Evolutionary conservation across 2,113 vertebrate genomes (phyloP).

Genomic region (Tyrannus savana): DNA sequence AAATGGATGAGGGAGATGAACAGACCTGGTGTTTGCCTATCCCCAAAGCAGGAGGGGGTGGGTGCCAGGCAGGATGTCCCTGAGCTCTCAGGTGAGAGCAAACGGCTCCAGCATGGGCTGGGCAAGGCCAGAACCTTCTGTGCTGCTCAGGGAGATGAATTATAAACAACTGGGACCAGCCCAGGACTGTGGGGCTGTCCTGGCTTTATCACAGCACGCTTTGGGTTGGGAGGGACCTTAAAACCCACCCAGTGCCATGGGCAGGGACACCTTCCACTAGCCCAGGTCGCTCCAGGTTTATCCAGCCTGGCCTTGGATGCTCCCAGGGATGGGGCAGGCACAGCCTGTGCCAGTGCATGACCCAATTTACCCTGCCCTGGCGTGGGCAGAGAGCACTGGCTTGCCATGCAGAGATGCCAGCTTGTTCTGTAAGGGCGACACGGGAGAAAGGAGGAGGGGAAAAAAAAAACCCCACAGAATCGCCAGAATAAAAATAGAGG

Average conservation of each 20-base stretch:
- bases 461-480: neutral
- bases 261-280: rapidly evolving
- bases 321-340: neutral
- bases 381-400: neutral
- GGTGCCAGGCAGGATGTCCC: neutral
- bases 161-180: neutral
- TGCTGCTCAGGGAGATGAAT: neutral
- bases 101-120: rapidly evolving
- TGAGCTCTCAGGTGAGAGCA: neutral
- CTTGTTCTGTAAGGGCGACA: neutral
- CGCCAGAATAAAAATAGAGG: neutral
- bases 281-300: neutral
- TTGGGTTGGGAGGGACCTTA: neutral
- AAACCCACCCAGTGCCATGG: neutral
- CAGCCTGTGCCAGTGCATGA: neutral
- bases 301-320: neutral
- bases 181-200: neutral
- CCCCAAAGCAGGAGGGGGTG: neutral
- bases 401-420: neutral
- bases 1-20: neutral
- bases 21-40: neutral
- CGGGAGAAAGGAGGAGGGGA: neutral
- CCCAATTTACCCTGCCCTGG: neutral
- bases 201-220: rapidly evolving
- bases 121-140: neutral